Percentiles rank a stretch among this genome's conserved stretches.
Evolutionary conservation across 1,140 invertebrate genomes (phyloP).

Genomic region (Bombus turneri): DNA sequence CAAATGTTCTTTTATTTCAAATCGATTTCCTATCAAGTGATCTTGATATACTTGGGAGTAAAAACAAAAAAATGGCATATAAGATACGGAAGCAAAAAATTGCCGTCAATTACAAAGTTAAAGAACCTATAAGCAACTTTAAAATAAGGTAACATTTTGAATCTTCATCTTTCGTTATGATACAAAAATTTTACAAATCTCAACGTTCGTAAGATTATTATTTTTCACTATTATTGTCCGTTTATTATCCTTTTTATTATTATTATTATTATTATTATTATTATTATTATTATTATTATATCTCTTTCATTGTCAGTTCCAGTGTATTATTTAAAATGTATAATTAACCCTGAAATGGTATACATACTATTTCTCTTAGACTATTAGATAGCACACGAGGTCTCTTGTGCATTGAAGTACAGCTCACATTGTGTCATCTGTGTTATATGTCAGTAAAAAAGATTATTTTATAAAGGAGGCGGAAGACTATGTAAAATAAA

Average conservation of each 20-base stretch:
- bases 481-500: too few relatives aligned
- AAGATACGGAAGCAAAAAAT: slow-evolving; percentile 70
- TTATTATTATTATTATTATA: neutral
- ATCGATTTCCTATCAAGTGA: neutral
- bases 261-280: neutral
- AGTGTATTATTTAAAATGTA: neutral
- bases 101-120: slow-evolving; percentile 81
- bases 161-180: neutral
- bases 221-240: neutral
- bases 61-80: slow-evolving; percentile 25
- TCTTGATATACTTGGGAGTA: neutral
- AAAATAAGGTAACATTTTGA: slow-evolving; percentile 76
- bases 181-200: neutral
- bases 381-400: too few relatives aligned
- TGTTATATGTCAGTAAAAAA: too few relatives aligned
- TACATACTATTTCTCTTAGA: too few relatives aligned
- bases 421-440: too few relatives aligned
- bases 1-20: neutral
- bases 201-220: neutral
- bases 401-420: too few relatives aligned
- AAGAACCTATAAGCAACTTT: slow-evolving; percentile 81
- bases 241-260: too few relatives aligned
- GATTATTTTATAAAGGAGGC: too few relatives aligned
- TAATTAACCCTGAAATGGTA: neutral
- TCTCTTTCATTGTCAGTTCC: too few relatives aligned